Evolutionary conservation across 23 tunicate genomes (phyloP).

Genomic region (Ascidia mentula): DNA sequence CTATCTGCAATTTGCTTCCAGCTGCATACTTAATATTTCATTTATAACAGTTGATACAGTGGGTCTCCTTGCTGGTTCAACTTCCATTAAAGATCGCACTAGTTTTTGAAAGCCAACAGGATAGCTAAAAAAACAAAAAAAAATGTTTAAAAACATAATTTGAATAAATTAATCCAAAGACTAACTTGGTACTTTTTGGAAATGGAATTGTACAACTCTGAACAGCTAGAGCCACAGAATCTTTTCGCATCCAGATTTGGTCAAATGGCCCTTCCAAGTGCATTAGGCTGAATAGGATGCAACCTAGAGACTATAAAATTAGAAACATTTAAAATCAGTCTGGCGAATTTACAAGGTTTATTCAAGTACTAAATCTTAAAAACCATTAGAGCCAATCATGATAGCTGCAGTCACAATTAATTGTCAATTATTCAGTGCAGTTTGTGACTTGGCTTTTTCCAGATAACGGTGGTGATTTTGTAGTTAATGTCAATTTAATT

Average conservation of each 20-base stretch:
- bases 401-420: too few species aligned
- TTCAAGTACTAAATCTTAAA: too few species aligned
- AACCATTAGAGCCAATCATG: too few species aligned
- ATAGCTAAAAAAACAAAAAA: conserved; percentile 18
- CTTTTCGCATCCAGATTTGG: conserved; percentile 87
- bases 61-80: conserved; percentile 61
- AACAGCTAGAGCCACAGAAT: conserved; percentile 94
- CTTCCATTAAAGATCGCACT: conserved; percentile 36
- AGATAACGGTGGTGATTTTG: too few species aligned
- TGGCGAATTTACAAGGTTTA: too few species aligned
- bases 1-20: too few species aligned
- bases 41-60: conserved; percentile 42
- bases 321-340: too few species aligned
- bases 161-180: background rate
- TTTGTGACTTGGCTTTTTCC: too few species aligned
- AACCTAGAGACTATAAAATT: conserved; percentile 81
- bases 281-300: conserved; percentile 87
- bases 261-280: conserved; percentile 98
- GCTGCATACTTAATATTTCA: conserved; percentile 42
- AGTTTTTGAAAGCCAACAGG: conserved; percentile 36
- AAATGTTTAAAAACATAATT: background rate
- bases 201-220: conserved; percentile 66
- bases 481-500: too few species aligned
- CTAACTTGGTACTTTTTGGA: conserved; percentile 55
- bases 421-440: too few species aligned